Evolutionary conservation across 2,113 vertebrate genomes (phyloP).

Genomic region (Eidolon helvum): DNA sequence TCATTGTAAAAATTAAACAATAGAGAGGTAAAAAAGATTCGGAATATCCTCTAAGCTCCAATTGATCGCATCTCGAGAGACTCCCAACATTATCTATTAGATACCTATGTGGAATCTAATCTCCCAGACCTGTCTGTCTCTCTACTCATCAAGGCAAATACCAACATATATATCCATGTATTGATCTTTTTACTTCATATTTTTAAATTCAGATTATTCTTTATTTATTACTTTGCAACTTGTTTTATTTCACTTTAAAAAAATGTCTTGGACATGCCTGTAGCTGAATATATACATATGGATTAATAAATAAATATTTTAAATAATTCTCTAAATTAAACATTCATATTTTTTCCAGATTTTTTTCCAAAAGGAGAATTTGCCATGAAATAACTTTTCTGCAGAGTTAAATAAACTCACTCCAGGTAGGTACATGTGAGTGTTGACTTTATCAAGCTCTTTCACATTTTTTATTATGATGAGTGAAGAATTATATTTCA

Average conservation of each 20-base stretch:
- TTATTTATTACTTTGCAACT: background rate
- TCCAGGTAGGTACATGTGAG: background rate
- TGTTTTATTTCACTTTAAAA: slow-evolving; percentile 31
- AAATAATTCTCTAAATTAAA: background rate
- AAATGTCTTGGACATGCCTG: background rate
- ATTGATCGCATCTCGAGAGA: background rate
- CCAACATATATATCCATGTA: background rate
- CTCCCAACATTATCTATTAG: background rate
- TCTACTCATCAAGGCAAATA: background rate
- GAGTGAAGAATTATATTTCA: background rate
- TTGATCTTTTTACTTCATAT: background rate
- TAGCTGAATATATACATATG: background rate
- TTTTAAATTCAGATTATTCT: background rate
- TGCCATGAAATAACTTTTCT: background rate
- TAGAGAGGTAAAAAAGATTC: background rate
- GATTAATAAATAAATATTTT: slow-evolving; percentile 29
- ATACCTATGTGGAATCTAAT: background rate
- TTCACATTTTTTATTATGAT: background rate
- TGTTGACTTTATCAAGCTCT: background rate
- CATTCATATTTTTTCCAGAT: background rate
- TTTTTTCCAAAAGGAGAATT: background rate
- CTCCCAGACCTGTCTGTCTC: background rate
- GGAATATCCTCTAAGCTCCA: background rate
- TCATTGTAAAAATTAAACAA: background rate
- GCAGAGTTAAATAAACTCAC: background rate